Conservation (phyloP, 1,140 invertebrate species). For the Coptotermes formosanus region DNA sequence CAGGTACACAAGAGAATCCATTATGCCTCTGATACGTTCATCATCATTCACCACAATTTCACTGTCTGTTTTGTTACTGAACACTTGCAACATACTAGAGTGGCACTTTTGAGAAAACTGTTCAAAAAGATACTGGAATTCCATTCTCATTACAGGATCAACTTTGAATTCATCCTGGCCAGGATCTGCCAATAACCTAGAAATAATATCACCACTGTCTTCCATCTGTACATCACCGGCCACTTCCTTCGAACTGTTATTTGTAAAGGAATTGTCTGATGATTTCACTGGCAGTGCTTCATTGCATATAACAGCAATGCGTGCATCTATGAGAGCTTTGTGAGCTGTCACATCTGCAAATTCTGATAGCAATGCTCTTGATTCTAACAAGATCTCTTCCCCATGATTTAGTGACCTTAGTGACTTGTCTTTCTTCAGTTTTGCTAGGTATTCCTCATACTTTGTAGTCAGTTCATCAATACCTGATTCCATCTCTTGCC, state of each 20-base stretch:
- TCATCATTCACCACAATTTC: background rate
- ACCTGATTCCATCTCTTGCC: slow-evolving; percentile 65
- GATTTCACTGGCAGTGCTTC: slow-evolving; percentile 36
- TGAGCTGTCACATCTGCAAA: slow-evolving; percentile 74
- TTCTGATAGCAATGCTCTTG: slow-evolving; percentile 33
- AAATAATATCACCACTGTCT: background rate
- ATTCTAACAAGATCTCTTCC: slow-evolving; percentile 36
- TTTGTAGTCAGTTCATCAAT: slow-evolving; percentile 62
- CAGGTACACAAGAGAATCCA: slow-evolving; percentile 38
- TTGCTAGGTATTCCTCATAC: slow-evolving; percentile 56
- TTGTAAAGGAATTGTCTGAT: background rate
- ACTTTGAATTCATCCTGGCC: slow-evolving; percentile 6
- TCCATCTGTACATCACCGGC: background rate
- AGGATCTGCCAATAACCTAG: slow-evolving; percentile 7
- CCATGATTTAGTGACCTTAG: slow-evolving; percentile 31
- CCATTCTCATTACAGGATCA: slow-evolving; percentile 13
- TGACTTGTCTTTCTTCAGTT: slow-evolving; percentile 38
- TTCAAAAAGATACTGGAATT: slow-evolving; percentile 31
- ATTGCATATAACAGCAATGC: slow-evolving; percentile 59
- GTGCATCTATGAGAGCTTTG: slow-evolving; percentile 72
- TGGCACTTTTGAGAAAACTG: slow-evolving; percentile 29
- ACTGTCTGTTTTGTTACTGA: background rate
- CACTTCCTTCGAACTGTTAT: background rate
- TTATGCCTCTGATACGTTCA: slow-evolving; percentile 2
- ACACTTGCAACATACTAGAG: background rate